Conservation (phyloP, 2,113 vertebrate genomes). For the Meles meles region DNA sequence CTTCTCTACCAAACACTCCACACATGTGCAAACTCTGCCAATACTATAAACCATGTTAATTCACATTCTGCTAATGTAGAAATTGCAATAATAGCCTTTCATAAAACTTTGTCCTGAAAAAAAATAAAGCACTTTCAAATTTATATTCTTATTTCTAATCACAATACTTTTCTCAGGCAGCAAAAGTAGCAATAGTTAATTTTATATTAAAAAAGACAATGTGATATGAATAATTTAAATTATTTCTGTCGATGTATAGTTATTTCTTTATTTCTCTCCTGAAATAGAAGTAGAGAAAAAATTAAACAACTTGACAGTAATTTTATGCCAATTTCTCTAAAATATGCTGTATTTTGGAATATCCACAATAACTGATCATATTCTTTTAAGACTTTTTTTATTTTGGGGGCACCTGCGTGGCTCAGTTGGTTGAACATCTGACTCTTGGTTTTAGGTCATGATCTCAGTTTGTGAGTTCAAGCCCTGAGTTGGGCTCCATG, state of each 20-base stretch:
- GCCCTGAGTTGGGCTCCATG: accelerated
- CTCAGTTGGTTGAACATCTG: neutral
- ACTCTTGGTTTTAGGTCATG: neutral
- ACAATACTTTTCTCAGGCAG: neutral
- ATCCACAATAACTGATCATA: neutral
- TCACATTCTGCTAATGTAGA: neutral
- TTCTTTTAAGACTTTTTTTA: neutral
- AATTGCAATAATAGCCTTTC: neutral
- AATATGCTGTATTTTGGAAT: neutral
- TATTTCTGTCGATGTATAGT: neutral
- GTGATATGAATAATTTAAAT: neutral
- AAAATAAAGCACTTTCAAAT: neutral
- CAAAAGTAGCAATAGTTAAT: neutral
- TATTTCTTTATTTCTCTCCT: neutral
- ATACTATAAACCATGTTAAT: neutral
- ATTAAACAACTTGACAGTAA: neutral
- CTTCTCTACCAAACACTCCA: neutral
- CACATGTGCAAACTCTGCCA: neutral
- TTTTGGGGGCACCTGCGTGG: neutral
- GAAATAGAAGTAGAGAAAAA: neutral
- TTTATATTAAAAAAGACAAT: neutral
- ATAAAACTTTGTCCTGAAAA: neutral
- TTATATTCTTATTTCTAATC: neutral
- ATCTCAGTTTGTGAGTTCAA: neutral
- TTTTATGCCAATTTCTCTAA: neutral